phyloP scores from a whole-genome alignment of 1,140 invertebrate species.

The Chionoecetes opilio region DNA sequence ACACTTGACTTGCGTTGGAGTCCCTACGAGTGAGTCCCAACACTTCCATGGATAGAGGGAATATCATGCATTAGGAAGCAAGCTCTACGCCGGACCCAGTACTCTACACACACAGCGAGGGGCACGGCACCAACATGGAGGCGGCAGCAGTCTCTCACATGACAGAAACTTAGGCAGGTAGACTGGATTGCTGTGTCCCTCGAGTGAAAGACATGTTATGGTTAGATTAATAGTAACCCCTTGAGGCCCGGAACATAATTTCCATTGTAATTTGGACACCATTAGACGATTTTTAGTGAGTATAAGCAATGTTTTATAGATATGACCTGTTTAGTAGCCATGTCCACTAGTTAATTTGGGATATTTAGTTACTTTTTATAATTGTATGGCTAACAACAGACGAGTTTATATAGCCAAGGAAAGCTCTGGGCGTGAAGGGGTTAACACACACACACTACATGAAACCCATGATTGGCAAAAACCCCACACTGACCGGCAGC shows the following conservation, averaged over 20 bases:
- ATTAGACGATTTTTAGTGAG: too few relatives aligned
- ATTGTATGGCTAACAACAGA: too few relatives aligned
- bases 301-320: too few relatives aligned
- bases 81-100: constrained; percentile 78
- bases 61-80: constrained; percentile 78
- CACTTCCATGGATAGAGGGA: constrained; percentile 74
- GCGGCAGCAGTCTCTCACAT: constrained; percentile 78
- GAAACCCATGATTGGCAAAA: constrained; percentile 56
- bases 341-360: too few relatives aligned
- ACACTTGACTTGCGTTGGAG: constrained; percentile 50
- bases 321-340: too few relatives aligned
- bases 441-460: constrained; percentile 54
- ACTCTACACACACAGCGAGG: constrained; percentile 78
- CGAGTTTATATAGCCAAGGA: too few relatives aligned
- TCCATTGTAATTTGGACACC: too few relatives aligned
- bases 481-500: constrained; percentile 60
- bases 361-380: too few relatives aligned
- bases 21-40: constrained; percentile 65
- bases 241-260: too few relatives aligned
- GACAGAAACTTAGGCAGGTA: constrained; percentile 72
- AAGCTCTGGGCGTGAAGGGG: too few relatives aligned
- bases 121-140: constrained; percentile 77
- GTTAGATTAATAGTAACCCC: constrained; percentile 41
- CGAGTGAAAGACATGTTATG: constrained; percentile 58
- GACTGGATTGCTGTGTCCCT: constrained; percentile 65